Evolutionary conservation across 1,140 invertebrate genomes (phyloP).

Genomic region (Cotesia glomerata): DNA sequence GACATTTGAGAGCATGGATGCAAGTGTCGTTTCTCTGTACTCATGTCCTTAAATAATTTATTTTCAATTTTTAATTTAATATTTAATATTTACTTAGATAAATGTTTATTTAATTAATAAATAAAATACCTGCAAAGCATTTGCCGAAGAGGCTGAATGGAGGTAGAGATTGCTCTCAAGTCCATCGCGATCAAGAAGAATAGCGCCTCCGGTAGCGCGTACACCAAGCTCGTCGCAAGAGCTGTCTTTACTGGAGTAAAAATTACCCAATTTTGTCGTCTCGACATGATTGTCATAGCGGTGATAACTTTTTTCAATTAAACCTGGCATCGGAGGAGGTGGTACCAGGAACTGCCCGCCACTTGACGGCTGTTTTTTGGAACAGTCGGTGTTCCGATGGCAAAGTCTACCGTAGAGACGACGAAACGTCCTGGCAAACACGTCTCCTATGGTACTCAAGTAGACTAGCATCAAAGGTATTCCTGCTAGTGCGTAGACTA

Average conservation of each 20-base stretch:
- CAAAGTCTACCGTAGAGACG: constrained; percentile 65
- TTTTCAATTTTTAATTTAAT: background rate
- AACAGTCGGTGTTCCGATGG: constrained; percentile 38
- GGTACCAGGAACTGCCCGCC: constrained; percentile 22
- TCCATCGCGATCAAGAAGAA: constrained; percentile 54
- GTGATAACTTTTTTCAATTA: constrained; percentile 39
- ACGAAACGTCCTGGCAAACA: constrained; percentile 69
- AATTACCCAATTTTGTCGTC: constrained; percentile 38
- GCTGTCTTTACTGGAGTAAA: constrained; percentile 35
- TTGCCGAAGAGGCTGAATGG: constrained; percentile 52
- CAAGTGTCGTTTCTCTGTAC: constrained; percentile 34
- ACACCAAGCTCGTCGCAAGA: constrained; percentile 55
- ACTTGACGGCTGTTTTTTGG: constrained; percentile 7
- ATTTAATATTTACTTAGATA: background rate
- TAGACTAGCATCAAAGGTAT: constrained; percentile 91
- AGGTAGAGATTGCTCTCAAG: constrained; percentile 48
- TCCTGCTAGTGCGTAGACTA: constrained; percentile 86
- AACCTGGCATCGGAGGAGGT: constrained; percentile 27
- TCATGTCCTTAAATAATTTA: constrained; percentile 17
- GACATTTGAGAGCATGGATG: constrained; percentile 51
- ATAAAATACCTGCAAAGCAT: constrained; percentile 49
- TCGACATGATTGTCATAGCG: constrained; percentile 60
- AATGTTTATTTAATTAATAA: background rate
- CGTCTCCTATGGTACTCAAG: constrained; percentile 83
- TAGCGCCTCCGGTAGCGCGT: constrained; percentile 50